Base-by-base conservation (phyloP, 2,797 vertebrate genomes). In the Vultur gryphus region DNA sequence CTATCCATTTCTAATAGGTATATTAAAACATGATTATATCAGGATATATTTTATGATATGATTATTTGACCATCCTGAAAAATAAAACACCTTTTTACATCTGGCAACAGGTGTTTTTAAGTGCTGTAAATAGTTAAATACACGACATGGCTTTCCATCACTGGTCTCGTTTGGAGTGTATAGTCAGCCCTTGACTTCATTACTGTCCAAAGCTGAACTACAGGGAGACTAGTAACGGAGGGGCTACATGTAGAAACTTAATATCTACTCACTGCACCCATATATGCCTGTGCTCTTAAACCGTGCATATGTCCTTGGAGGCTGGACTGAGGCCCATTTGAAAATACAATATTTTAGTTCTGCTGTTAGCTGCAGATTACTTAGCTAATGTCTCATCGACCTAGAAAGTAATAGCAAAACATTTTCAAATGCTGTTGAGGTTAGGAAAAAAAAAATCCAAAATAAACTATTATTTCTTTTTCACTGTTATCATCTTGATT, bases 261-360 rank as follows among this genome's bases (percentile, higher is more conserved):
- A 4, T 64, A 41, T 18, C 19, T 39, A 7, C 57, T 66, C 16
- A 11, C 16, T 28, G 31, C 17, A 80, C 54, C 33, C 4, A 1
- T 11, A 9, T 6, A 9, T 52, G 43, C 18, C 67, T 46, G 20
- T 59, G 11, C 37, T 59, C 19, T 46, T 58, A 18, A 72, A n/a
- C 59, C 1, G 0, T 29, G 29, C 1, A 0, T 20, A 19, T 16
- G n/a, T 43, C 58, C 26, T 18, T 65, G 25, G 7, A 37, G 39
- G 15, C 23, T 72, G 57, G 24, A 55, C 19, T 44, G 12, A 78
- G 14, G 17, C 6, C 26, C 17, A 3, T 20, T 29, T 35, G 28
- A 90, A 90, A 93, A 43, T 3, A 44, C 6, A 70, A 49, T 48
- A 66, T 49, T 80, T 67, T 71, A 51, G 33, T 77, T 80, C 44